Evolutionary conservation across 1,140 invertebrate species (phyloP), one percentile per base, ranked within the genome.

Genomic region (Drosophila watanabei): DNA sequence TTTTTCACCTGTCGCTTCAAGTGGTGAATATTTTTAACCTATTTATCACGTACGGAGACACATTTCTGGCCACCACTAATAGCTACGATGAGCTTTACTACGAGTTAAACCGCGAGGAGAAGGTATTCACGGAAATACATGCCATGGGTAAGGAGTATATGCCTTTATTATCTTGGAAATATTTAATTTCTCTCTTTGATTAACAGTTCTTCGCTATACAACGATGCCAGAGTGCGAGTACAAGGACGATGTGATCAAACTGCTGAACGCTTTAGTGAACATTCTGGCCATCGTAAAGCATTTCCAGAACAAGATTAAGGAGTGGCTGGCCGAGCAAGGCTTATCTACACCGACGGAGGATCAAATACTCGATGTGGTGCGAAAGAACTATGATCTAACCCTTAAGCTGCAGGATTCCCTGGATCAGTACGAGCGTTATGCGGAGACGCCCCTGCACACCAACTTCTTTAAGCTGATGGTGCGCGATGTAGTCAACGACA

Each of bases 61-160:
- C 98, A 39, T 99, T 99, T 94, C 94, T 99, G 56, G 97, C 98
- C n/a, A 98, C 97, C 35, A 98, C 98, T 2, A 96, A 96, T 48
- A 98, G 97, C 85, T 99, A 99, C 93, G 98, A 99, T 94, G 98
- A 99, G 93, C 95, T 99, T 0, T 99, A 99, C 94, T 99, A 99
- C 93, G 98, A 99, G 94, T 96, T 99, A 32, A 99, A 99, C 63
- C 95, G 98, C 49, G 98, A 98, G 96, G 96, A 98, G 93, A 96
- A 97, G 93, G 97, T 99, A 11, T 99, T 99, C 93, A 98, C 98
- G 80, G 98, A 99, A 94, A 94, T 99, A 1, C 98, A 99, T 94
- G 97, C 97, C 35, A 97, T 99, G 96, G 98, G 97, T 97, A 94
- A 94, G 94, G 9, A 5, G 16, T 85, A 16, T 2, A 28, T 3